Base-by-base conservation (phyloP, 2,888 invertebrate species). In the Pycnomerus fuliginosus region DNA sequence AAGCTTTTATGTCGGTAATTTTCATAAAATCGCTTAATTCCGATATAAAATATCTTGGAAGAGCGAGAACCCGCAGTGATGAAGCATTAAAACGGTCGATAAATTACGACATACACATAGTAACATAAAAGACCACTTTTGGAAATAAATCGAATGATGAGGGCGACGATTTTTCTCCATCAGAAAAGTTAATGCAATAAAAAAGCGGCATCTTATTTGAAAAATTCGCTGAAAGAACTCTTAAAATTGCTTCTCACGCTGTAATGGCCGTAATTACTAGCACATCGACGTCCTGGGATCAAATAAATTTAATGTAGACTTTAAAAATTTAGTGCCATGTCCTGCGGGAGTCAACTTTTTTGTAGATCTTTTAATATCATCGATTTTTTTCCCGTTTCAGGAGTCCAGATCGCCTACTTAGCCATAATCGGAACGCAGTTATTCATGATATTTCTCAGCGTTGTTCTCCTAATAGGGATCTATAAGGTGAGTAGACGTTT, bases 401-500 rank as follows among this genome's bases (percentile, higher is more conserved):
- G 87, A 74, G 87, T 87, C 63, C 87, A 87, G 77, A 85, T 87
- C 72, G 85, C 87, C 55, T 85, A 87, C 72, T 78, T 84, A 60
- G 85, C 86, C 60, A 86, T 87, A 60, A 86, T 87, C 70, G 85
- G 85, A 65, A 86, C 86, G 31, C 86, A 87, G 72, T 79, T 86
- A 74, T 85, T 85, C 62, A 85, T 86, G 84, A 82, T 85, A 52
- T 73, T 84, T 44, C 75, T 87, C 41, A 86, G 85, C 68, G 77
- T 85, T 71, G 77, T 84, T 59, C 74, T 87, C 44, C 78, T 86
- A 61, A 80, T 84, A 69, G 86, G 86, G 53, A 83, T 87, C 68
- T 80, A 84, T 74, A 85, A 83, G 81, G 87, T 86, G 71, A 84
- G 81, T 30, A 8, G 39, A 39, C 39, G 14, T 31, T 40, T 23